A percentile compares a stretch with the other conserved stretches of the same genome.
Conservation (phyloP, 2,113 vertebrate species). For the Octodon degus region DNA sequence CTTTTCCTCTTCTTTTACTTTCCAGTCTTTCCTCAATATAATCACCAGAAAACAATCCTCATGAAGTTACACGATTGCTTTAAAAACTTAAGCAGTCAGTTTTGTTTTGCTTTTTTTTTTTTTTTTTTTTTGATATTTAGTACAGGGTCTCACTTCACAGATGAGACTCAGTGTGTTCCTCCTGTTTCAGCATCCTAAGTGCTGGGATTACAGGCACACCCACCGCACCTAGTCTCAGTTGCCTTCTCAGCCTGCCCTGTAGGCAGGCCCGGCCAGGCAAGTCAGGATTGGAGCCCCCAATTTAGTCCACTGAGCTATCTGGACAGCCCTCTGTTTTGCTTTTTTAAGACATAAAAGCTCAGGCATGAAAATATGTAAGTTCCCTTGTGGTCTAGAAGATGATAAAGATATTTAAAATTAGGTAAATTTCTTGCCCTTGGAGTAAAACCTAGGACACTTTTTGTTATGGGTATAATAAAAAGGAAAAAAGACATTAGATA, state of each 20-base stretch:
- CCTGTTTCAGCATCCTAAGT: too few relatives aligned
- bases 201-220: too few relatives aligned
- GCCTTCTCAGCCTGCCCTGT: too few relatives aligned
- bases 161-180: too few relatives aligned
- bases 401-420: not conserved
- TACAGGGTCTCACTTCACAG: too few relatives aligned
- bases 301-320: too few relatives aligned
- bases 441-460: constrained; percentile 37
- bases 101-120: not conserved
- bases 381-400: constrained; percentile 49
- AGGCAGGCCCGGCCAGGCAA: too few relatives aligned
- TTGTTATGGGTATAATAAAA: not conserved
- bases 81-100: constrained; percentile 1
- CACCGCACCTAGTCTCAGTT: too few relatives aligned
- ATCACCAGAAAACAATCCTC: not conserved
- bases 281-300: too few relatives aligned
- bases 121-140: too few relatives aligned
- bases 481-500: not conserved
- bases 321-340: not conserved
- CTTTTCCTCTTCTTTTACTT: constrained; percentile 27
- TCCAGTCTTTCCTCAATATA: constrained; percentile 1
- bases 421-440: not conserved
- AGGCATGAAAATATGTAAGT: not conserved
- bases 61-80: not conserved
- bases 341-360: not conserved